These are phyloP conservation scores for Anastrepha ludens DNA, from an alignment of 1,140 invertebrate species.

Conservation along the genomic window DNA sequence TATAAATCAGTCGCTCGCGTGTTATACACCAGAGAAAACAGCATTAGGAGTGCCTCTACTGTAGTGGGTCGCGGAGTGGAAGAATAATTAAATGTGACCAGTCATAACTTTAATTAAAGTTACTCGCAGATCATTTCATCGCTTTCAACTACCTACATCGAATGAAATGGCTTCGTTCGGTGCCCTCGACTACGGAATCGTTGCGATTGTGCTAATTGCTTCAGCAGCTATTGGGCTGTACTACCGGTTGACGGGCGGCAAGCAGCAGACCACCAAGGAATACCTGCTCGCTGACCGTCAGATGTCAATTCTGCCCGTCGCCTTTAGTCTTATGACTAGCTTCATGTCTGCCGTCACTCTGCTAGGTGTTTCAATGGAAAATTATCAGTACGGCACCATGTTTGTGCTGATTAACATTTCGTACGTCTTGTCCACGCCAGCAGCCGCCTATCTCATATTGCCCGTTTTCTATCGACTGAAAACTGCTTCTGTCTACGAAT, in stretches of 20 bases:
- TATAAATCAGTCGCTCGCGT: conserved; percentile 21
- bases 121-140: background rate
- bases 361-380: conserved; percentile 90
- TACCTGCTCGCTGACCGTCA: conserved; percentile 68
- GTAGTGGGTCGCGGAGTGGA: background rate
- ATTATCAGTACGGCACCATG: conserved; percentile 88
- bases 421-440: conserved; percentile 87
- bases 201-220: conserved; percentile 78
- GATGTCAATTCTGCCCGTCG: conserved; percentile 81
- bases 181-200: conserved; percentile 81
- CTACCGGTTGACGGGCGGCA: conserved; percentile 89
- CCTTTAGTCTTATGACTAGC: conserved; percentile 91
- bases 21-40: background rate
- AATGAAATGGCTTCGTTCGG: conserved; percentile 64
- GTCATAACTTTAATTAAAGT: too few relatives aligned
- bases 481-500: conserved; percentile 92
- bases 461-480: conserved; percentile 92
- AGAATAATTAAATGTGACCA: background rate
- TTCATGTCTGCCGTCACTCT: conserved; percentile 96
- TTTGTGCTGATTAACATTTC: conserved; percentile 89
- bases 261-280: conserved; percentile 85
- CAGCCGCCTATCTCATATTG: conserved; percentile 87
- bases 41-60: background rate
- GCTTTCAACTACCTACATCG: background rate
- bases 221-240: conserved; percentile 87